phyloP scores from a whole-genome alignment of 2,797 vertebrate genomes.

The Pipistrellus nathusii region DNA sequence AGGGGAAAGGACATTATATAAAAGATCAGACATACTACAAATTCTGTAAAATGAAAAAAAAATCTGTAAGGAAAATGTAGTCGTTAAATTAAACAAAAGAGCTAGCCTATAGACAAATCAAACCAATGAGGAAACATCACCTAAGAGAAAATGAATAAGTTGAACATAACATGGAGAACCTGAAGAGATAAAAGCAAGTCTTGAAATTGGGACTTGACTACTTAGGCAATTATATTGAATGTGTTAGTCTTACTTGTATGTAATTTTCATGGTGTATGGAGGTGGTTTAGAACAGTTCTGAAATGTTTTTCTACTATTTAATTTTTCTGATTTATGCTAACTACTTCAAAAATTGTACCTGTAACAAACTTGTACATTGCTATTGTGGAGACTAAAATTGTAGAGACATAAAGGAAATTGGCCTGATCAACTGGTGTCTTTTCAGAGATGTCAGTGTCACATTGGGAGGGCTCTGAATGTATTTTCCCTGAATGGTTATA shows the following conservation, averaged over 20 bases:
- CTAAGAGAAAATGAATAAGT: not conserved
- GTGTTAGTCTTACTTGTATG: not conserved
- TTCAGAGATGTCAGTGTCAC: not conserved
- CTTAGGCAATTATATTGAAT: not conserved
- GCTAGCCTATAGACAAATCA: not conserved
- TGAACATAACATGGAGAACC: not conserved
- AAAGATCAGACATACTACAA: not conserved
- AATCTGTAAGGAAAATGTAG: not conserved
- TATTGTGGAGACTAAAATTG: not conserved
- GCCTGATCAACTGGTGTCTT: not conserved
- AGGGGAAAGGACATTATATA: not conserved
- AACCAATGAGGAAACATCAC: not conserved
- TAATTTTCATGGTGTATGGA: not conserved
- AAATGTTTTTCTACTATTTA: not conserved
- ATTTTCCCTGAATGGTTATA: not conserved
- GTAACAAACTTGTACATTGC: not conserved
- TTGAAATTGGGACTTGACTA: not conserved
- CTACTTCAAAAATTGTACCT: not conserved
- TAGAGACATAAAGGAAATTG: not conserved
- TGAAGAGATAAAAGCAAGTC: not conserved
- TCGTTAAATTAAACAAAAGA: not conserved
- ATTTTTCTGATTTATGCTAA: not conserved
- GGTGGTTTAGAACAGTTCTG: not conserved
- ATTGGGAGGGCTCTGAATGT: not conserved
- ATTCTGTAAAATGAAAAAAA: not conserved